Base-by-base conservation (phyloP, 2,888 invertebrate genomes). In the Papilio elwesi region DNA sequence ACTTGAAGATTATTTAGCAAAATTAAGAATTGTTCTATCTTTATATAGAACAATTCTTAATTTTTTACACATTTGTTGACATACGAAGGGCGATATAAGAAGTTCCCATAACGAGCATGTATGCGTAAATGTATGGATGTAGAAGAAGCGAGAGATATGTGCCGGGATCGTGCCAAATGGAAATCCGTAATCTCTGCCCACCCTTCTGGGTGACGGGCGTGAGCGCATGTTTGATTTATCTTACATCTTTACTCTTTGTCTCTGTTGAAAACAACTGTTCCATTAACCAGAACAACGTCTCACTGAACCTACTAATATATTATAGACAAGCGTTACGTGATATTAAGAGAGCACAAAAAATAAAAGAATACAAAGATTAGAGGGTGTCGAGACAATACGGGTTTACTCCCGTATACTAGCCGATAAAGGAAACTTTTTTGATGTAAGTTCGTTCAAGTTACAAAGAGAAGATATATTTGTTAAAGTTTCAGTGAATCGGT, bases 311-410 rank as follows among this genome's bases (percentile, higher is more conserved):
- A 57, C 13, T 55, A 55, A 38, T 38, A 36, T 13, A 7, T 13
- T 13, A 13, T 12, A 57, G 36, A 38, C n/a, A 59, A n/a, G 7
- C n/a, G 59, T 57, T 59, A 26, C 55, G 26, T 55, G 26, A 16
- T 26, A 59, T 38, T 59, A 38, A 9, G 9, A 26, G 12, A 38
- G 38, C 57, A 59, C 57, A 57, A 57, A 57, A 36, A 13, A 38
- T 3, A 59, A 8, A n/a, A 38, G 38, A 59, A 26, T 26, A 26
- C 3, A n/a, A 59, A 59, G 59, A 59, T 59, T 59, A 59, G 59
- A 38, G 59, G 59, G 59, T 38, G 59, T 59, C 59, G 38, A 12
- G 59, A 59, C 59, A 59, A 38, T 38, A 59, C 36, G 59, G 38
- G n/a, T 59, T 38, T 43, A 5, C 43, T 59, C n/a, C 59, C 38